phyloP scores from a whole-genome alignment of 2,113 vertebrate genomes.

The Osmerus eperlanus region DNA sequence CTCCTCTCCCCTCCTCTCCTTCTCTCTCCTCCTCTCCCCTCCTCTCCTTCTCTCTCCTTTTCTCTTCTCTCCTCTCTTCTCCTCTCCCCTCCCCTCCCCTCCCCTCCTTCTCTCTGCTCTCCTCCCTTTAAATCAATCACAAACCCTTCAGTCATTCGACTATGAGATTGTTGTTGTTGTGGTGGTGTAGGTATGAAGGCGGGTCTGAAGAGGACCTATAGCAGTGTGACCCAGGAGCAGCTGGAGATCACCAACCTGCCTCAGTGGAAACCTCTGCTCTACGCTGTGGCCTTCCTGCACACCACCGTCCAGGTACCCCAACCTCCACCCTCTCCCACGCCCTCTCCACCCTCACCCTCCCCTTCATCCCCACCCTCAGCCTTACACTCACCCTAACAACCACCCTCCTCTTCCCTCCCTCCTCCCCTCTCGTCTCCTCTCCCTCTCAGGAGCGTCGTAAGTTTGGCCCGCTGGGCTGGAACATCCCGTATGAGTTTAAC shows the following conservation, averaged over 20 bases:
- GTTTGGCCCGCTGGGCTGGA: constrained; percentile 83
- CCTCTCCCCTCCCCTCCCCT: not conserved
- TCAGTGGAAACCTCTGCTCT: constrained; percentile 82
- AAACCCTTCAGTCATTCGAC: too few relatives aligned
- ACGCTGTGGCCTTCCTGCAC: constrained; percentile 80
- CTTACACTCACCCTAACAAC: not conserved
- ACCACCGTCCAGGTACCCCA: constrained; percentile 77
- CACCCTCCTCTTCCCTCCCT: not conserved
- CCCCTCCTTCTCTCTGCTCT: not conserved
- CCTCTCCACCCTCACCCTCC: not conserved
- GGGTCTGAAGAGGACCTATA: constrained; percentile 79
- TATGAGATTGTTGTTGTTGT: not conserved
- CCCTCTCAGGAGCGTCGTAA: constrained; percentile 76
- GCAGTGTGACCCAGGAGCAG: constrained; percentile 75
- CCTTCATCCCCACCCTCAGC: not conserved
- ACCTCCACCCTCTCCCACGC: not conserved
- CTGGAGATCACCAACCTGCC: constrained; percentile 76
- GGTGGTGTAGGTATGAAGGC: constrained; percentile 75
- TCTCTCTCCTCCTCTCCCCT: too few relatives aligned
- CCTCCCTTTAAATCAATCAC: not conserved
- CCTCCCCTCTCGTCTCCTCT: not conserved
- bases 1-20: not conserved
- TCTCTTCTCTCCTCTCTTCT: not conserved
- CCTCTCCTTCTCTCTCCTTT: not conserved
- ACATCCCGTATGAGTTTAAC: constrained; percentile 86